Evolutionary conservation across 2,888 invertebrate genomes (phyloP).

Genomic region (Drosophila meridionalis): DNA sequence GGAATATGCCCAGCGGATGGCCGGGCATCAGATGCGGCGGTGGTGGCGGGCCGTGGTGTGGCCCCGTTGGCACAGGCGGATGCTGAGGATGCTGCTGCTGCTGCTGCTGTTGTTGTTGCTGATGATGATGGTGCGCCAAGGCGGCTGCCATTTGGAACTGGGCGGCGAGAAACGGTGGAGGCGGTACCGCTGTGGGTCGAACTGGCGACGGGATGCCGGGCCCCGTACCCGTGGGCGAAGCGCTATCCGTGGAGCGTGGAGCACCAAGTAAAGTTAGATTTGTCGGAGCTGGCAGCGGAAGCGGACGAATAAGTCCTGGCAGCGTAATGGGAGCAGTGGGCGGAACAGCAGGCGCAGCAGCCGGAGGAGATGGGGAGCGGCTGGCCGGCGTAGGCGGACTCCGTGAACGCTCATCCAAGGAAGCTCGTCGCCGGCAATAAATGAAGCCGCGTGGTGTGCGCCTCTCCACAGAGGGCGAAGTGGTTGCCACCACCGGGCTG

Average conservation of each 20-base stretch:
- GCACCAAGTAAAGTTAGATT: constrained; percentile 72
- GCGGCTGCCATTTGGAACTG: constrained; percentile 95
- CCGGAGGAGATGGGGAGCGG: constrained; percentile 57
- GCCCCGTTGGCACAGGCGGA: constrained; percentile 82
- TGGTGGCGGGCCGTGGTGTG: constrained; percentile 66
- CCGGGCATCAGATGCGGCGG: constrained; percentile 75
- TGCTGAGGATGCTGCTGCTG: constrained; percentile 74
- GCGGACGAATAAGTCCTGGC: constrained; percentile 83
- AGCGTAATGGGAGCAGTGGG: constrained; percentile 44
- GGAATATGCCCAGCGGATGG: constrained; percentile 84
- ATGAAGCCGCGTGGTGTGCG: constrained; percentile 73
- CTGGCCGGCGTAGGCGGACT: constrained; percentile 63
- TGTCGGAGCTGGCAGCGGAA: constrained; percentile 81
- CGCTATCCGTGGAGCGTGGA: constrained; percentile 46
- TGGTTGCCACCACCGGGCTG: constrained; percentile 57
- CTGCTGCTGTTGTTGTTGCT: constrained; percentile 84
- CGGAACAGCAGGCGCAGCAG: constrained; percentile 21
- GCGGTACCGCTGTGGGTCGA: constrained; percentile 55
- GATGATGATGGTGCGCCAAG: constrained; percentile 87
- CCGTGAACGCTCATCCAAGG: constrained; percentile 67
- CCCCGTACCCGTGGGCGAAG: constrained; percentile 53
- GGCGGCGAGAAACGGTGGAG: constrained; percentile 88
- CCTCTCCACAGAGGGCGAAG: constrained; percentile 59
- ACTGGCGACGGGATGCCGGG: constrained; percentile 47
- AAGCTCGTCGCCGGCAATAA: constrained; percentile 76